These are phyloP conservation scores for Trichogramma pretiosum DNA, from an alignment of 1,140 invertebrate genomes.

Conservation along the genomic window DNA sequence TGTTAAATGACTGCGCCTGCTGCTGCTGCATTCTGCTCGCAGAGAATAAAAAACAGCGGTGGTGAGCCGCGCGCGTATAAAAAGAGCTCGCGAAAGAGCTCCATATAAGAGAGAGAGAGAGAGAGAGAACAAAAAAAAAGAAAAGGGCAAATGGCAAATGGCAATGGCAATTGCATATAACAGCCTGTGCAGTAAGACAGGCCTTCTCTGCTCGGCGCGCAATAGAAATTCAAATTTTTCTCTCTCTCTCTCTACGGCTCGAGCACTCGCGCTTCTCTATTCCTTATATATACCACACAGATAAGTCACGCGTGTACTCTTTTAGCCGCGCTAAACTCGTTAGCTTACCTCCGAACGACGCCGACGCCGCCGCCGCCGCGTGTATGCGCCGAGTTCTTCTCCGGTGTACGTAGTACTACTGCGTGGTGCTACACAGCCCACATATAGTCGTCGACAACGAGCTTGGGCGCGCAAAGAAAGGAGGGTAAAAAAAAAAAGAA, in stretches of 20 bases:
- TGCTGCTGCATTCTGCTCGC: constrained; percentile 12
- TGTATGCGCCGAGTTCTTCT: no score
- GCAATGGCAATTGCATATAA: background rate
- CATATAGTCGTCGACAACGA: no score
- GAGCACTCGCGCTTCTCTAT: no score
- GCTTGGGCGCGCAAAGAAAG: background rate
- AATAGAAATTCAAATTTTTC: constrained; percentile 20
- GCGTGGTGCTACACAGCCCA: no score
- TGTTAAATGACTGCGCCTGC: no score
- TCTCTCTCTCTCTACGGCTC: no score
- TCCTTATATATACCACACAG: no score
- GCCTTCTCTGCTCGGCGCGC: constrained; percentile 5
- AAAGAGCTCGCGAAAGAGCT: background rate
- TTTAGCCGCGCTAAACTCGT: constrained; percentile 16
- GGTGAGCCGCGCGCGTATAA: background rate
- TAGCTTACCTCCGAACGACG: background rate
- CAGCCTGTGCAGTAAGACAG: background rate
- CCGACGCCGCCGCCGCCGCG: no score
- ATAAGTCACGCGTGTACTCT: constrained; percentile 19
- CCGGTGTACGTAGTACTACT: no score
- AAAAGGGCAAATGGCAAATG: background rate
- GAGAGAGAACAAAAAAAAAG: constrained; percentile 1
- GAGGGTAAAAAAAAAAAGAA: background rate
- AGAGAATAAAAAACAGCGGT: background rate
- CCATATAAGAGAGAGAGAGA: background rate